These are phyloP conservation scores for Pemphredon lugubris DNA, from an alignment of 2,888 invertebrate genomes.

Conservation along the genomic window DNA sequence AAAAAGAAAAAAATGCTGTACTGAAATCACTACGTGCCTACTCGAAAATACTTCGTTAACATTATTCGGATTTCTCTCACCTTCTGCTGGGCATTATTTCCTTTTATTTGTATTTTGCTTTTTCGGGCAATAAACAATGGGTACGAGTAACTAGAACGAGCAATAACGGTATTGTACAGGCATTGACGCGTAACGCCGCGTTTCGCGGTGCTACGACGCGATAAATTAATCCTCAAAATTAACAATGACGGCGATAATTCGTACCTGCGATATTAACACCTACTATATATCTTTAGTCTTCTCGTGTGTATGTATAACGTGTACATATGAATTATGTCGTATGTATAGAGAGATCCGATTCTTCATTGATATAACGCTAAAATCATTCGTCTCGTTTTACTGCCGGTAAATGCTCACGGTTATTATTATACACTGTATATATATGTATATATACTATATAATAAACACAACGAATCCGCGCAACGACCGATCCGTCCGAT, in stretches of 20 bases:
- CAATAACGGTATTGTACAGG: slow-evolving; percentile 23
- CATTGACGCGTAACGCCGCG: too few species aligned
- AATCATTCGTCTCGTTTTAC: slow-evolving; percentile 49
- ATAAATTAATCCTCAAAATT: slow-evolving; percentile 40
- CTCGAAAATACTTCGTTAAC: background rate
- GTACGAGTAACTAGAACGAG: slow-evolving; percentile 30
- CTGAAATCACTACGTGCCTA: slow-evolving; percentile 2
- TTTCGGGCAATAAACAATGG: too few species aligned
- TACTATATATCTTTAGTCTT: slow-evolving; percentile 65
- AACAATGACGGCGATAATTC: slow-evolving; percentile 55
- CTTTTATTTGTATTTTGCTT: too few species aligned
- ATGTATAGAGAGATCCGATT: slow-evolving; percentile 21
- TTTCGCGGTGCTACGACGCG: too few species aligned
- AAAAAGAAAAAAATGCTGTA: background rate
- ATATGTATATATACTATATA: slow-evolving; percentile 76
- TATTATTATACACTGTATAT: slow-evolving; percentile 65
- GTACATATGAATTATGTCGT: slow-evolving; percentile 63
- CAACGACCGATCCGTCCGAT: slow-evolving; percentile 64
- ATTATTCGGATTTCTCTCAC: background rate
- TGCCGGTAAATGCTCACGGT: slow-evolving; percentile 46
- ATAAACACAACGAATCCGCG: slow-evolving; percentile 76
- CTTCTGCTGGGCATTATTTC: too few species aligned
- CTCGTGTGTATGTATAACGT: slow-evolving; percentile 60
- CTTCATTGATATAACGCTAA: slow-evolving; percentile 27
- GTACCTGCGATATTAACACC: slow-evolving; percentile 56